Percentiles rank a stretch among this genome's conserved stretches.
Evolutionary conservation across 2,797 vertebrate genomes (phyloP).

Genomic region (Hypotaenidia philippensis): DNA sequence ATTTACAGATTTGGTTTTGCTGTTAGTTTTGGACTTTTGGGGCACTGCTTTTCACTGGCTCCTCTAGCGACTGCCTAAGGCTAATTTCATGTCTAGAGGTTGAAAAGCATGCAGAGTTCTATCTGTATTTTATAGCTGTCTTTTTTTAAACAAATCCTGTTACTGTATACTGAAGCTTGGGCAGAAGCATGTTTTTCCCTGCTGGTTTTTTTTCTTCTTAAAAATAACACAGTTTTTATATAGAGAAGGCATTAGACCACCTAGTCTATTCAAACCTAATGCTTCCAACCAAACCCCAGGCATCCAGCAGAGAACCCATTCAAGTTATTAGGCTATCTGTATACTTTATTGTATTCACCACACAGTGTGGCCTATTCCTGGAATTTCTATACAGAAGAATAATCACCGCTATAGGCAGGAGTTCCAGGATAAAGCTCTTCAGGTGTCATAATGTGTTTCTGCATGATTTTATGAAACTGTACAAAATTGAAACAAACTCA

Average conservation of each 20-base stretch:
- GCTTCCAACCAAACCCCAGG: not conserved
- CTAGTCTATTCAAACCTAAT: not conserved
- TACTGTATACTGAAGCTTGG: not conserved
- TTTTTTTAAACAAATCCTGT: not conserved
- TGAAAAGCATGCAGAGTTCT: not conserved
- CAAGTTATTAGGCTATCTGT: not conserved
- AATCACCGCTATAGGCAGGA: not conserved
- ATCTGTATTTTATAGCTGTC: not conserved
- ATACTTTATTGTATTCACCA: not conserved
- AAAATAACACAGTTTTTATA: not conserved
- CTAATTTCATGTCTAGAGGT: not conserved
- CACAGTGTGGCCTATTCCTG: not conserved
- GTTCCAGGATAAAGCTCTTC: not conserved
- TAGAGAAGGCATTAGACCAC: not conserved
- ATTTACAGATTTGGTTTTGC: fast-evolving
- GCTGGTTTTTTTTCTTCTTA: not conserved
- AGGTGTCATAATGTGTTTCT: not conserved
- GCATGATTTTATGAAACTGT: not conserved
- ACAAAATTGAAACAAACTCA: not conserved
- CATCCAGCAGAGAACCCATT: not conserved
- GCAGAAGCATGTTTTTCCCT: not conserved
- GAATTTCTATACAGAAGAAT: not conserved
- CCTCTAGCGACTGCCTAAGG: not conserved
- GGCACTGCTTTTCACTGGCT: not conserved
- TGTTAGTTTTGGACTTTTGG: not conserved